Base-by-base conservation (phyloP, 2,888 invertebrate genomes). In the Criorhina ranunculi region DNA sequence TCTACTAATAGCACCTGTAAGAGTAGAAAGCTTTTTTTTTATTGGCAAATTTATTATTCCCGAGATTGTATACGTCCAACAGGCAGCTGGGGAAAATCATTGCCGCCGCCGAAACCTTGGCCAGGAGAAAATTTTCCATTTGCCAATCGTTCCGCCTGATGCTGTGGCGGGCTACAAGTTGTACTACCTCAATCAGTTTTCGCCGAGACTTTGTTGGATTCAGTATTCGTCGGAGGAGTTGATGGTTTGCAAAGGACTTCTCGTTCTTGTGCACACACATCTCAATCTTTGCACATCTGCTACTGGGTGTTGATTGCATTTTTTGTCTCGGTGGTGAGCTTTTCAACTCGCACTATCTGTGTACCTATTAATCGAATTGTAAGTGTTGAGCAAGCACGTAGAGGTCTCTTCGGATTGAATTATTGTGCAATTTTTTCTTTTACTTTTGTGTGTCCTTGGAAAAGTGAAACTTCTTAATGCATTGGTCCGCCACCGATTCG, bases 91-190 rank as follows among this genome's bases (percentile, higher is more conserved):
- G 59, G 66, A 60, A 72, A 59, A 24, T 42, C 17, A 9, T 35
- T 9, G 24, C 42, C 19, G 9, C 6, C 29, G 29, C 40, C 15
- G 6, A 15, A 7, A 67, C 44, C 59, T 37, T n/a, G 17, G 33
- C 51, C 17, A 60, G 75, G 42, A 60, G 67, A 83, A 82, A 72
- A 60, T 29, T 83, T 66, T 83, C 72, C 78, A 83, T n/a, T 53
- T 66, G 42, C 51, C 31, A 55, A 69, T 55, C n/a, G 40, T 29
- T 42, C 51, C 46, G 33, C 19, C 29, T 31, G 64, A 64, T 70
- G 62, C 83, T 73, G 49, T 69, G 62, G 67, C 79, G 62, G 79
- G 79, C 83, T 57, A 79, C 73, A 79, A 79, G 62, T 79, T 83
- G 73, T 44, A 73, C 1, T 44, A 73, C 1, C 62, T 73, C 60